Percentiles rank a stretch among this genome's conserved stretches.
These are phyloP conservation scores for Chaenodraco wilsoni DNA, from an alignment of 2,797 vertebrate genomes.

Conservation along the genomic window DNA sequence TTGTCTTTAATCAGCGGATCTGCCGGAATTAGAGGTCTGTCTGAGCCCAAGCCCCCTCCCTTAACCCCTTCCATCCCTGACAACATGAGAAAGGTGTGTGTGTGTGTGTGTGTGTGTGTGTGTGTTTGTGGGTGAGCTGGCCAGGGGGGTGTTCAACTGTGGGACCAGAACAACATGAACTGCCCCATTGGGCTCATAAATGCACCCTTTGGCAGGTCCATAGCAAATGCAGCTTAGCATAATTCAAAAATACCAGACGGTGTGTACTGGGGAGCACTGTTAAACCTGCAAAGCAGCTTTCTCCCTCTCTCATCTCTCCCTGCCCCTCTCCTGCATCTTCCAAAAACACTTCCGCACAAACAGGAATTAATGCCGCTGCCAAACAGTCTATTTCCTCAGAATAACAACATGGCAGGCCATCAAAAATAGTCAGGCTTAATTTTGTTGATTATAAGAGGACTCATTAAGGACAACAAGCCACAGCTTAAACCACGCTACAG, in stretches of 20 bases:
- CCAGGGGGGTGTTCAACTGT: conserved; percentile 35
- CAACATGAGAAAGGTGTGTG: conserved; percentile 56
- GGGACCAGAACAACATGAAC: conserved; percentile 52
- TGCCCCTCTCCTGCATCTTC: conserved; percentile 56
- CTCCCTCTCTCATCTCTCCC: conserved; percentile 65
- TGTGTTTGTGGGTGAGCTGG: neutral
- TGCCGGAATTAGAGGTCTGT: conserved; percentile 71
- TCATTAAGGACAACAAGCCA: conserved; percentile 35
- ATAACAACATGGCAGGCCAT: conserved; percentile 43
- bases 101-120: conserved; percentile 47
- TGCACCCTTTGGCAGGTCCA: conserved; percentile 65
- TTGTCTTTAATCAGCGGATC: conserved; percentile 73
- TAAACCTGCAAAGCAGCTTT: conserved; percentile 80
- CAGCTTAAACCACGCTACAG: conserved; percentile 1
- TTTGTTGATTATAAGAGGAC: conserved; percentile 44
- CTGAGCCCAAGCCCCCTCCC: conserved; percentile 42
- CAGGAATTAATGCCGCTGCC: conserved; percentile 51
- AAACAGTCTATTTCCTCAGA: conserved; percentile 47
- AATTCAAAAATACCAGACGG: conserved; percentile 80
- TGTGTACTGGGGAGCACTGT: conserved; percentile 59
- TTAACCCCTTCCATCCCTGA: conserved; percentile 27
- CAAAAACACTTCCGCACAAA: conserved; percentile 66
- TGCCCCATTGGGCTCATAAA: conserved; percentile 63
- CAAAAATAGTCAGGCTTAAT: conserved; percentile 32
- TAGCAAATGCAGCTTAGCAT: conserved; percentile 76